A percentile compares a stretch with the other conserved stretches of the same genome.
Conservation (phyloP, 2,888 invertebrate genomes). For the Pachymerium ferrugineum region DNA sequence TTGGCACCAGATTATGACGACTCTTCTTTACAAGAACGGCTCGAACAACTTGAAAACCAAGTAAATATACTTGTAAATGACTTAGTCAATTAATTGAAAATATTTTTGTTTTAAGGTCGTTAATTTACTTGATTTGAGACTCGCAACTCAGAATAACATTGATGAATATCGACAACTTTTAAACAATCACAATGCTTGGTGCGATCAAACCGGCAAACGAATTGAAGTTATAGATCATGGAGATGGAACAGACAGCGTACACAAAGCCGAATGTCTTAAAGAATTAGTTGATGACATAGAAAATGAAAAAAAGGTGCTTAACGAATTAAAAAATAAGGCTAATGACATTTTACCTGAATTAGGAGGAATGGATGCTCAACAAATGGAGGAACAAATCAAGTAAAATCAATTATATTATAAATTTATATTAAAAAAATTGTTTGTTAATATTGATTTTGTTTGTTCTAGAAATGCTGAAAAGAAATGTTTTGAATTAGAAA, state of each 20-base stretch:
- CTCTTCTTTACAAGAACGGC: conserved; percentile 35
- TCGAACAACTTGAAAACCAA: conserved; percentile 36
- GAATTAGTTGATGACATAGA: conserved; percentile 39
- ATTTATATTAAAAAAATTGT: neutral
- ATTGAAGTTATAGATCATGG: conserved; percentile 79
- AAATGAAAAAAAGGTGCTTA: conserved; percentile 41
- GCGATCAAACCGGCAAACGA: conserved; percentile 70
- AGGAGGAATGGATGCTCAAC: conserved; percentile 77
- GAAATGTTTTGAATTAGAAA: conserved; percentile 74
- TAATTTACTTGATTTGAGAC: conserved; percentile 68
- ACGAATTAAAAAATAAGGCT: conserved; percentile 35
- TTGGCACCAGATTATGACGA: conserved; percentile 37
- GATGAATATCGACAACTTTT: conserved; percentile 70
- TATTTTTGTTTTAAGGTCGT: conserved; percentile 50
- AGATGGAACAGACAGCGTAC: conserved; percentile 71
- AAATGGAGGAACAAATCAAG: conserved; percentile 79
- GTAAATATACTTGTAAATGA: conserved; percentile 27
- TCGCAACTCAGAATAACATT: conserved; percentile 66
- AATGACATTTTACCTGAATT: conserved; percentile 39
- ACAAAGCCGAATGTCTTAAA: conserved; percentile 68
- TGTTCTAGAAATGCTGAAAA: conserved; percentile 57
- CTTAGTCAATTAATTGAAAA: neutral
- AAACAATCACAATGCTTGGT: conserved; percentile 72
- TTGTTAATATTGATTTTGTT: neutral
- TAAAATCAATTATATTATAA: neutral